phyloP scores from a whole-genome alignment of 2,888 invertebrate genomes.

The Iphiclides podalirius region DNA sequence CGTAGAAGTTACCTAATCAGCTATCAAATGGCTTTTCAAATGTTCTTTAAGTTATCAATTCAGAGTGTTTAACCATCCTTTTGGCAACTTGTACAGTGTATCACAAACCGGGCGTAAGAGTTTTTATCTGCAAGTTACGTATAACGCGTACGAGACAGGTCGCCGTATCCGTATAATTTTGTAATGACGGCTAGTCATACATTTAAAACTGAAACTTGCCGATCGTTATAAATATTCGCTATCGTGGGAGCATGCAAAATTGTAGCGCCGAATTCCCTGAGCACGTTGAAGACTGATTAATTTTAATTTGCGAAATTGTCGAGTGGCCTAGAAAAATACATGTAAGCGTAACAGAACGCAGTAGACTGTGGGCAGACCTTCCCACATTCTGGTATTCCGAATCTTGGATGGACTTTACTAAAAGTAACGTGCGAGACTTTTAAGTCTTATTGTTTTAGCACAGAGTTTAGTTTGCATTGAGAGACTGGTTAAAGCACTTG shows the following conservation, averaged over 20 bases:
- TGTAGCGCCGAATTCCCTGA: slow-evolving; percentile 7
- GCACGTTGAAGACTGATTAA: slow-evolving; percentile 28
- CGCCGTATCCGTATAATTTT: too few relatives aligned
- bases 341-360: slow-evolving; percentile 3
- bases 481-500: slow-evolving; percentile 30
- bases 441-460: slow-evolving; percentile 33
- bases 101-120: too few relatives aligned
- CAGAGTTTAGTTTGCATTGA: slow-evolving; percentile 38
- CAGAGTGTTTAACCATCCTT: too few relatives aligned
- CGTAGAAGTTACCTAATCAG: too few relatives aligned
- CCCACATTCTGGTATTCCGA: slow-evolving; percentile 33
- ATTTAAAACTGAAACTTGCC: too few relatives aligned
- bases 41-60: too few relatives aligned
- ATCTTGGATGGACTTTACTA: slow-evolving; percentile 27
- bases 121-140: too few relatives aligned
- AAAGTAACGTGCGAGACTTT: slow-evolving; percentile 24
- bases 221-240: too few relatives aligned
- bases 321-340: slow-evolving; percentile 36
- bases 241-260: background rate
- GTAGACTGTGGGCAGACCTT: slow-evolving; percentile 30
- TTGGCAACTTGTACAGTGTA: too few relatives aligned
- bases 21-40: too few relatives aligned
- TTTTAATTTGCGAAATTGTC: slow-evolving; percentile 35
- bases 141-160: too few relatives aligned
- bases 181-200: too few relatives aligned